Conservation (phyloP, 2,113 vertebrate genomes). For the Prinia subflava region DNA sequence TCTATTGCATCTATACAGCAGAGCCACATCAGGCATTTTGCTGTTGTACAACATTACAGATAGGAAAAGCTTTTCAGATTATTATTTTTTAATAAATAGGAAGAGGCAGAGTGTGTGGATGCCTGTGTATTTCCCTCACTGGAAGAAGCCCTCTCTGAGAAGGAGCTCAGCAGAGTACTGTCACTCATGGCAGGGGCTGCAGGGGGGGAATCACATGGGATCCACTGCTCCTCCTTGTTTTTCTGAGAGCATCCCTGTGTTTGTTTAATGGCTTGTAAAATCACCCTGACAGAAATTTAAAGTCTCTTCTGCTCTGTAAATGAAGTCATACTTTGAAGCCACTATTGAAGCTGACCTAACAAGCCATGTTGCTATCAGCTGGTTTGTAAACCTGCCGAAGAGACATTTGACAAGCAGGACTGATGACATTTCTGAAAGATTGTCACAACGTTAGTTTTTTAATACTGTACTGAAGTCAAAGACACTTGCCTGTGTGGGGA, state of each 20-base stretch:
- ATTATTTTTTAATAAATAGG: slow-evolving; percentile 17
- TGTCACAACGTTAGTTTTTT: slow-evolving; percentile 4
- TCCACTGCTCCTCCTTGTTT: background rate
- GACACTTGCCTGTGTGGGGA: background rate
- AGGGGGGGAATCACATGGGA: fast-evolving
- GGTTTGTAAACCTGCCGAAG: background rate
- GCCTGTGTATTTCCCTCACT: background rate
- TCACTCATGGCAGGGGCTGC: background rate
- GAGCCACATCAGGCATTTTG: background rate
- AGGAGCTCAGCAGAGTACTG: background rate
- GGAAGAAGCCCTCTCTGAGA: background rate
- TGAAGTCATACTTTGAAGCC: background rate
- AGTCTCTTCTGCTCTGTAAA: background rate
- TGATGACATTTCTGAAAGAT: slow-evolving; percentile 5
- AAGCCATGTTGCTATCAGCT: background rate
- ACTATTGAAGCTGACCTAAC: background rate
- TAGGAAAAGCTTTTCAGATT: slow-evolving; percentile 1
- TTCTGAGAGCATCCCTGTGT: background rate
- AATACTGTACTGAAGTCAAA: slow-evolving; percentile 13
- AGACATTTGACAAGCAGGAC: background rate
- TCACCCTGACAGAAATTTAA: background rate
- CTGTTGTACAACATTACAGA: background rate
- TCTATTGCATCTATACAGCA: background rate
- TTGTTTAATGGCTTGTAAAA: background rate
- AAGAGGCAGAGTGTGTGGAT: background rate